phyloP scores from a whole-genome alignment of 2,888 invertebrate species.

The Pachycephus smyrnensis region DNA sequence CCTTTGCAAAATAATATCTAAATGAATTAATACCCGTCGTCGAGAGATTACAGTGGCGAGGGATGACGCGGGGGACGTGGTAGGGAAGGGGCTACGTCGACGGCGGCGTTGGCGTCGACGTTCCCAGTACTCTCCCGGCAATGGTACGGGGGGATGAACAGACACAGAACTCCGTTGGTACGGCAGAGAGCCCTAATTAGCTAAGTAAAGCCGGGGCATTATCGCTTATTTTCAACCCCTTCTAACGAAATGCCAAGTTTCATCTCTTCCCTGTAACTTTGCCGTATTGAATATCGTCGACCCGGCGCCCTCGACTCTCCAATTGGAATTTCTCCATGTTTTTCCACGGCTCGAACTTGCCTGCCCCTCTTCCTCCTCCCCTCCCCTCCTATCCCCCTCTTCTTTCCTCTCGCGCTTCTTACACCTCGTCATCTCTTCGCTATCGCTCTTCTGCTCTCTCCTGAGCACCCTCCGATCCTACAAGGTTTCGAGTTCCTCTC shows the following conservation, averaged over 20 bases:
- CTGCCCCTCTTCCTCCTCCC: conserved; percentile 23
- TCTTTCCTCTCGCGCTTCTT: conserved; percentile 14
- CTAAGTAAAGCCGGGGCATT: conserved; percentile 66
- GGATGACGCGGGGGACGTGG: conserved; percentile 21
- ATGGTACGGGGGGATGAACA: conserved; percentile 39
- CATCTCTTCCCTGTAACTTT: conserved; percentile 14
- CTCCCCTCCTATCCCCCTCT: conserved; percentile 15
- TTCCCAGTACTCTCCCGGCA: not conserved
- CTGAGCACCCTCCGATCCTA: conserved; percentile 36
- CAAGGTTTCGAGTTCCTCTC: conserved; percentile 32
- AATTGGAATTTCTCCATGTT: conserved; percentile 15
- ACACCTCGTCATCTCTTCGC: conserved; percentile 29
- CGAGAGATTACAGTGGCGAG: conserved; percentile 25
- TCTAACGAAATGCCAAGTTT: conserved; percentile 30
- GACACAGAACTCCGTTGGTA: conserved; percentile 42
- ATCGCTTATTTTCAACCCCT: conserved; percentile 64
- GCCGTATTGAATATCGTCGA: conserved; percentile 9
- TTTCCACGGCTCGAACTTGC: conserved; percentile 11
- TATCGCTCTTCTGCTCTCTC: conserved; percentile 34
- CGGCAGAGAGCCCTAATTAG: conserved; percentile 58
- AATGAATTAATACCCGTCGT: conserved; percentile 59
- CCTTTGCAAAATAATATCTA: conserved; percentile 60
- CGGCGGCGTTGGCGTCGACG: not conserved
- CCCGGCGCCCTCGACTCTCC: conserved; percentile 15
- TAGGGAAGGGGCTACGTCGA: conserved; percentile 10